Percentiles rank a stretch among this genome's conserved stretches.
These are phyloP conservation scores for Pimephales promelas DNA, from an alignment of 2,113 vertebrate genomes.

Conservation along the genomic window DNA sequence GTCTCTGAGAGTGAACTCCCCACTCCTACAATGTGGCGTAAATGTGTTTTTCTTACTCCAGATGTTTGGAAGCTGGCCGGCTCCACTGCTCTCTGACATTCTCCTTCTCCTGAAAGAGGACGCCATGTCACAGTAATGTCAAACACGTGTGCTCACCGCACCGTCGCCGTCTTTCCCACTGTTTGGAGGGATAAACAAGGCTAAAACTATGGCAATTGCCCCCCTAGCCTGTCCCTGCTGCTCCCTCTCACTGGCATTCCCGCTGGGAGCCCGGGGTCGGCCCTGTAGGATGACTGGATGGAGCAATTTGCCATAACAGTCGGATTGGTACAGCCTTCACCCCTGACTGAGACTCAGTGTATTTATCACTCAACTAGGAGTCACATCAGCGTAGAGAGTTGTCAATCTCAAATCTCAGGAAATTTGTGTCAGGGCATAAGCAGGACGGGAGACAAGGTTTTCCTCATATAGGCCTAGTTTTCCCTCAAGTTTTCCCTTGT, in stretches of 20 bases:
- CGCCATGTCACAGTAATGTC: conserved; percentile 81
- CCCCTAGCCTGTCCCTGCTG: conserved; percentile 2
- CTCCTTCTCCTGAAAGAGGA: conserved; percentile 75
- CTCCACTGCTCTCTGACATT: conserved; percentile 75
- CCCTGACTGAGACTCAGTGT: no score
- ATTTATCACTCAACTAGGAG: neutral
- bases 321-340: neutral
- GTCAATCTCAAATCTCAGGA: no score
- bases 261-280: neutral
- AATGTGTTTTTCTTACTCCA: conserved; percentile 77
- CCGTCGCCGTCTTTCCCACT: conserved; percentile 61
- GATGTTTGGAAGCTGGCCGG: conserved; percentile 77
- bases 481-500: no score
- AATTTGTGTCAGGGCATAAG: no score
- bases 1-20: conserved; percentile 55
- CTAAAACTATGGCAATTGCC: conserved; percentile 60
- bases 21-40: conserved; percentile 75
- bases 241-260: conserved; percentile 25
- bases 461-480: no score
- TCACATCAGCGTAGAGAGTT: no score
- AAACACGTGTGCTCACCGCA: conserved; percentile 78
- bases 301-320: neutral
- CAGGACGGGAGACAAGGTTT: no score
- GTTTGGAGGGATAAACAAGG: conserved; percentile 61
- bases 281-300: neutral